Evolutionary conservation across 2,888 invertebrate genomes (phyloP), one percentile per base, ranked within the genome.

Genomic region (Stenolophus ochropezus): DNA sequence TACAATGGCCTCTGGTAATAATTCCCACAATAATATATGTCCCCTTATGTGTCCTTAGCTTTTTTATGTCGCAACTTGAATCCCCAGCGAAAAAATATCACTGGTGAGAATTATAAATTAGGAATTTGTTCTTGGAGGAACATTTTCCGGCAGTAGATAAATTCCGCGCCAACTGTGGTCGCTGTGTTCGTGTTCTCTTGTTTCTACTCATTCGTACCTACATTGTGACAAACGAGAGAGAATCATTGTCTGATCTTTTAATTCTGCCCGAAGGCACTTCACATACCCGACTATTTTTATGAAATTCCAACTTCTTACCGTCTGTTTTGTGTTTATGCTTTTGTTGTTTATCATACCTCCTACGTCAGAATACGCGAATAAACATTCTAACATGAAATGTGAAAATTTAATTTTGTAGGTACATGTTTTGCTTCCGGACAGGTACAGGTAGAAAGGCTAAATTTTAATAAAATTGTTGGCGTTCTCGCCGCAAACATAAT

Each of bases 211-310:
- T 42, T 42, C 33, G 33, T 42, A 42, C 4, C 33, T 42, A 6
- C 33, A 8, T 42, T 42, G 42, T 77, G 77, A 77, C 51, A 58
- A 77, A 77, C 58, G 77, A 77, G 47, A 14, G n/a, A 47, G 23
- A 77, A 61, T 77, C 42, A 77, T 42, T 61, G 47, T 61, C 61
- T 77, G 65, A 77, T 77, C 77, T 77, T 65, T 65, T 77, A 77
- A 77, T 61, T 65, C 65, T 61, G 65, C 77, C 77, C 47, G 5
- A 51, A 25, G 49, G 75, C 33, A 42, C 33, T 42, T 42, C 1
- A 42, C 8, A 42, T 42, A 42, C 33, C 6, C 33, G n/a, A 42
- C 33, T 11, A 42, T 42, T 42, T 42, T 42, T 42, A 42, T 42
- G 33, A 11, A 0, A 11, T 42, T n/a, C n/a, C n/a, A n/a, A n/a